phyloP scores from a whole-genome alignment of 2,888 invertebrate species.

The Neuroscelio doddi region DNA sequence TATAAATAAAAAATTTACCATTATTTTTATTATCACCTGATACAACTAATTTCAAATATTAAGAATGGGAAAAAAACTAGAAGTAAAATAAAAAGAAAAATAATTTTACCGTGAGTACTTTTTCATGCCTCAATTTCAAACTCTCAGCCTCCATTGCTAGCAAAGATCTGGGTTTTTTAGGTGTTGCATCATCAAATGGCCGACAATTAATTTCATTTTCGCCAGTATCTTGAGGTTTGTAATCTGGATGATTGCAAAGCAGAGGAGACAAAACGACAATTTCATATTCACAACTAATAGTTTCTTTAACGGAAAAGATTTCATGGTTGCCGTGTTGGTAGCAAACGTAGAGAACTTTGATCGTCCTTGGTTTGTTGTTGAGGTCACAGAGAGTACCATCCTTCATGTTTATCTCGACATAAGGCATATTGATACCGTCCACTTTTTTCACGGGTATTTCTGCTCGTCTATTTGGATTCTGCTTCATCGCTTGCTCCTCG shows the following conservation, averaged over 20 bases:
- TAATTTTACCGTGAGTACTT: conserved; percentile 73
- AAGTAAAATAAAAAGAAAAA: conserved; percentile 38
- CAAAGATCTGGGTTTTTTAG: conserved; percentile 81
- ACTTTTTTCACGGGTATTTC: conserved; percentile 80
- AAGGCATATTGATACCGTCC: conserved; percentile 91
- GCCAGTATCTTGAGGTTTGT: conserved; percentile 84
- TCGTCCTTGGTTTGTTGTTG: conserved; percentile 86
- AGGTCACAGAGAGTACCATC: conserved; percentile 95
- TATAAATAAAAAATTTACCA: too few species aligned
- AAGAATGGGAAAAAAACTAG: background rate
- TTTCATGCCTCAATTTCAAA: conserved; percentile 79
- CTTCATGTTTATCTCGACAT: conserved; percentile 88
- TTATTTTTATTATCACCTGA: too few species aligned
- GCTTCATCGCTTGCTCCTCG: conserved; percentile 71
- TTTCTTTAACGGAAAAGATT: conserved; percentile 93
- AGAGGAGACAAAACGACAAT: conserved; percentile 89
- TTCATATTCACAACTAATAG: conserved; percentile 95
- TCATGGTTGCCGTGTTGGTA: conserved; percentile 91
- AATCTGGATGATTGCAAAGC: conserved; percentile 92
- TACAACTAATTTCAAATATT: too few species aligned
- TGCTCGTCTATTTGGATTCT: conserved; percentile 74
- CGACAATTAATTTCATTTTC: conserved; percentile 85
- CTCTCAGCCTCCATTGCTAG: conserved; percentile 83
- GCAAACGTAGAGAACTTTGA: conserved; percentile 91
- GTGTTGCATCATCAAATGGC: conserved; percentile 79